Base-by-base conservation (phyloP, 1,140 invertebrate species). In the Drosophila sp. region DNA sequence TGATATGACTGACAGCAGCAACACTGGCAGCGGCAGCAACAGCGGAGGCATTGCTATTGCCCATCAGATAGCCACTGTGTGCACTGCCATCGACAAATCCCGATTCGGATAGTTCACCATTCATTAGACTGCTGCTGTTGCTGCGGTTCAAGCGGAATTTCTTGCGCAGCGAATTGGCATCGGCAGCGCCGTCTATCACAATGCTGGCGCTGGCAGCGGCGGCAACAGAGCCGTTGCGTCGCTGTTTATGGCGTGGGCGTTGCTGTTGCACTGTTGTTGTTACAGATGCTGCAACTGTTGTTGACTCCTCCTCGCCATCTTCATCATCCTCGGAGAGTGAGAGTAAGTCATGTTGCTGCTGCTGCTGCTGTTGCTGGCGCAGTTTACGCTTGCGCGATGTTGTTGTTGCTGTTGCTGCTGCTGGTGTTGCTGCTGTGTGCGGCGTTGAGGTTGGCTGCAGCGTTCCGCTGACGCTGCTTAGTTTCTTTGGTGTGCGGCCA, bases 401-500 rank as follows among this genome's bases (percentile, higher is more conserved):
- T 35, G 63, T 50, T 4, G 61, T 23, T 6, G 66, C 11, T 56
- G 65, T 32, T 41, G 60, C 50, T 5, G 64, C 10, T 5, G 65
- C 38, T 40, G 63, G 40, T 3, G 65, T 7, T 6, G 66, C 8
- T 54, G 62, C 35, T 11, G 84, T 71, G 40, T 89, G 76, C 2
- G 90, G 90, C 66, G 90, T 91, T 4, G 90, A 91, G 66, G 90
- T 91, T 55, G 81, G 76, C 67, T 87, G 83, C 25, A 65, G 44
- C 17, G 71, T 58, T 1, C 82, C 76, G 60, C 62, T 71, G 63
- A 50, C 70, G 66, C 76, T 80, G 66, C 70, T 80, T n/a, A 91
- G 69, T 67, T 92, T 91, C 70, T 92, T 92, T 70, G 90, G 90
- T 63, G 90, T 91, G 38, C 91, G 83, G 0, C 87, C 89, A 61